Evolutionary conservation across 2,888 invertebrate genomes (phyloP).

Genomic region (Tetragnatha montana): DNA sequence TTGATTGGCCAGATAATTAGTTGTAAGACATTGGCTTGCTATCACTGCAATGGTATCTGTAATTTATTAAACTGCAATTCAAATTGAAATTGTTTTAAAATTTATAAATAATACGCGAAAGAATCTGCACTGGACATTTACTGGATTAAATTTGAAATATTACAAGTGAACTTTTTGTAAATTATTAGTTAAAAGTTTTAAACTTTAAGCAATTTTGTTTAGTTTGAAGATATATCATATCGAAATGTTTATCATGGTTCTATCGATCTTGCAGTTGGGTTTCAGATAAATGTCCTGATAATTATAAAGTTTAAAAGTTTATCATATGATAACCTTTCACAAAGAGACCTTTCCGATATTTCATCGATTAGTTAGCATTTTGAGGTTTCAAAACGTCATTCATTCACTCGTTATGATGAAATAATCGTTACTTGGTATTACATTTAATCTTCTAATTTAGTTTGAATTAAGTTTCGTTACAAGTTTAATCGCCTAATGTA

Average conservation of each 20-base stretch:
- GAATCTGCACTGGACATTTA: too few relatives aligned
- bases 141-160: too few relatives aligned
- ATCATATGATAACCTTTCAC: background rate
- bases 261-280: background rate
- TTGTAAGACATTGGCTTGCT: too few relatives aligned
- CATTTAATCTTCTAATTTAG: too few relatives aligned
- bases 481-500: background rate
- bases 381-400: background rate
- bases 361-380: background rate
- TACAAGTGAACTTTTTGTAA: too few relatives aligned
- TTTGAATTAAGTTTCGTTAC: too few relatives aligned
- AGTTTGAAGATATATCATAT: background rate
- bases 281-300: background rate
- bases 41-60: too few relatives aligned
- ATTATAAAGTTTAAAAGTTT: background rate
- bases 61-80: too few relatives aligned
- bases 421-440: background rate
- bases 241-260: background rate
- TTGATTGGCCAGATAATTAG: too few relatives aligned
- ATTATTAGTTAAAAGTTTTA: slow-evolving; percentile 2
- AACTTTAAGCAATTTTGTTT: too few relatives aligned
- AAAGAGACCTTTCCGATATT: background rate
- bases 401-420: background rate
- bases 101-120: too few relatives aligned
- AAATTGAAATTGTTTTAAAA: too few relatives aligned